Conservation (phyloP, 2,888 invertebrate genomes). For the Eretmocerus hayati region DNA sequence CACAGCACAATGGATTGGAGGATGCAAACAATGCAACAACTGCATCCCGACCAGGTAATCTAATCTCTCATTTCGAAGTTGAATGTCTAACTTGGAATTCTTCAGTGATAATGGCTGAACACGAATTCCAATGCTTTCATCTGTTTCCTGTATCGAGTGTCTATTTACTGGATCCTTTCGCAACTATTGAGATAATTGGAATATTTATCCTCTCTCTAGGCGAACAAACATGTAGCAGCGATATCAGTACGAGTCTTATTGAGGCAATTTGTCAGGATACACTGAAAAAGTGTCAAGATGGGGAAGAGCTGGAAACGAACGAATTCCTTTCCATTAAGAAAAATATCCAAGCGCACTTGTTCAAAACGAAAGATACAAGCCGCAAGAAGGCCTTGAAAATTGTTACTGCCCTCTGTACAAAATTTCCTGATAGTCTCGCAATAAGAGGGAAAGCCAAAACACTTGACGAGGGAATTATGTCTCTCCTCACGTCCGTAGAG, state of each 20-base stretch:
- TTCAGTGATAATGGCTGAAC: too few relatives aligned
- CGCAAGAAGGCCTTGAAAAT: slow-evolving; percentile 7
- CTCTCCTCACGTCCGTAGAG: slow-evolving; percentile 6
- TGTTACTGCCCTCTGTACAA: slow-evolving; percentile 9
- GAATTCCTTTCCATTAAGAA: not conserved
- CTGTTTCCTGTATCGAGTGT: not conserved
- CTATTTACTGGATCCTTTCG: not conserved
- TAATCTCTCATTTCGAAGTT: too few relatives aligned
- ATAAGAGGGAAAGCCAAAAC: slow-evolving; percentile 2
- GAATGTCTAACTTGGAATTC: not conserved
- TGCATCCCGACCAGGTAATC: too few relatives aligned
- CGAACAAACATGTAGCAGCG: too few relatives aligned
- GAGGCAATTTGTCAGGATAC: not conserved
- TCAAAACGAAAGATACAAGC: slow-evolving; percentile 5
- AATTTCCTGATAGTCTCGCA: slow-evolving; percentile 12
- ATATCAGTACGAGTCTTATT: not conserved
- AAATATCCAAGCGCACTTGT: not conserved
- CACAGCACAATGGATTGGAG: not conserved
- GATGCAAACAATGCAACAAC: not conserved
- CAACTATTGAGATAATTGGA: not conserved
- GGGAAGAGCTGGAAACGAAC: not conserved
- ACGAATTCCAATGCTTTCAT: not conserved
- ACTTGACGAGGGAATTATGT: slow-evolving; percentile 8
- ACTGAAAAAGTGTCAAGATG: not conserved
- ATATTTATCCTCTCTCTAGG: not conserved